Evolutionary conservation across 2,888 invertebrate genomes (phyloP), one percentile per base, ranked within the genome.

Genomic region (Temnothorax ravouxi): DNA sequence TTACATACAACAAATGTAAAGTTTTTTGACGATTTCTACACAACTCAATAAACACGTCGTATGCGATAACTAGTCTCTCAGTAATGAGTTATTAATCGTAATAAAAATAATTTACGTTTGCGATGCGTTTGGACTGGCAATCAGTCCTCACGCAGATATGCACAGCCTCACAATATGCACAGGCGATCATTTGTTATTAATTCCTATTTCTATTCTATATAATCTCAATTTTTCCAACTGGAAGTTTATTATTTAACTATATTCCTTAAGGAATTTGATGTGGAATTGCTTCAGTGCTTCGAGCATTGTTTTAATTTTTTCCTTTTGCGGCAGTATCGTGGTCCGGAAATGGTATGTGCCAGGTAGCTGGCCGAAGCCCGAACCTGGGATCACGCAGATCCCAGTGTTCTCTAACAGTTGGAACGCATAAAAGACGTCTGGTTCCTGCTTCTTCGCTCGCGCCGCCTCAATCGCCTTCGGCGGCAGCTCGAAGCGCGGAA

Each of bases 261-360:
- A 98, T 93, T 97, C 96, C 88, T 96, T 95, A 90, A 98, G 95
- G 95, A 99, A 99, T 79, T 97, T 96, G 77, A 95, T 93, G 95
- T 99, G 99, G 96, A 99, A 99, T 85, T 96, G 95, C 93, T 97
- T 96, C 95, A 99, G 97, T 92, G 96, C 96, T 77, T 97, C 96
- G 93, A 99, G 96, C 98, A 99, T 99, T 11, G 96, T 95, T 93
- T 97, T 96, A 74, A 99, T 95, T 92, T 97, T 96, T 0, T 97
- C 97, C 0, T 98, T 97, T 93, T 98, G 98, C 15, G 99, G 99
- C 92, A 99, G 95, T 95, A 99, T 99, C 59, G 99, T 99, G 89
- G 98, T 99, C 90, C 97, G 97, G 96, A 99, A 99, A 95, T 99
- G 99, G 95, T 96, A 98, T 0, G 99, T 99, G 89, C 98, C 99